Percentiles rank a stretch among this genome's conserved stretches.
These are phyloP conservation scores for Telenomus remus DNA, from an alignment of 1,140 invertebrate species.

Conservation along the genomic window DNA sequence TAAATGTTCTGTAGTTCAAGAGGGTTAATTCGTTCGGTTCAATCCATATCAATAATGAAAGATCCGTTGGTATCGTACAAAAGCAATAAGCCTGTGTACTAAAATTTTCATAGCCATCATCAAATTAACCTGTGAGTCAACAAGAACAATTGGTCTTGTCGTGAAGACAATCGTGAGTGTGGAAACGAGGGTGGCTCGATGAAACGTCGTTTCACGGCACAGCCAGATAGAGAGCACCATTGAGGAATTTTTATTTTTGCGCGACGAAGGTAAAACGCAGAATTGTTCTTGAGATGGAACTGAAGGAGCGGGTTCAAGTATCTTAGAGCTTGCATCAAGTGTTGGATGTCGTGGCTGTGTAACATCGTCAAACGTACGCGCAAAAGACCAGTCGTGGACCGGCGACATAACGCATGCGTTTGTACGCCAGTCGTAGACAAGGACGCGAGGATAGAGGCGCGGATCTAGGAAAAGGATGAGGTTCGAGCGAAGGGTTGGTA, in stretches of 20 bases:
- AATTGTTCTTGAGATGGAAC: slow-evolving; percentile 18
- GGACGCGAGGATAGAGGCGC: slow-evolving; percentile 48
- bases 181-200: too few species aligned
- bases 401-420: slow-evolving; percentile 55
- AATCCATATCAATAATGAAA: too few species aligned
- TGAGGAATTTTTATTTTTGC: slow-evolving; percentile 29
- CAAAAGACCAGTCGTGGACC: slow-evolving; percentile 30
- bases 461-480: slow-evolving; percentile 45
- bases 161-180: slow-evolving; percentile 13
- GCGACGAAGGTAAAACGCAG: slow-evolving; percentile 18
- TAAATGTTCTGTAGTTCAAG: too few species aligned
- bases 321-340: slow-evolving; percentile 34
- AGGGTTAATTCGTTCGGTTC: too few species aligned
- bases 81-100: too few species aligned
- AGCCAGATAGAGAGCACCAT: slow-evolving; percentile 31
- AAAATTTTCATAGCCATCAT: not conserved
- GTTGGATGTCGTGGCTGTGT: slow-evolving; percentile 50
- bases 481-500: slow-evolving; percentile 53
- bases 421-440: slow-evolving; percentile 46
- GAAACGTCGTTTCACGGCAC: slow-evolving; percentile 33
- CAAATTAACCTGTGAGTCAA: slow-evolving; percentile 18
- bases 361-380: slow-evolving; percentile 45
- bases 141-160: slow-evolving; percentile 22
- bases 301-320: slow-evolving; percentile 31
- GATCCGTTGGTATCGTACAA: too few species aligned